Base-by-base conservation (phyloP, 92 coral and sea anemone genomes). In the Zoanthus solanderi region DNA sequence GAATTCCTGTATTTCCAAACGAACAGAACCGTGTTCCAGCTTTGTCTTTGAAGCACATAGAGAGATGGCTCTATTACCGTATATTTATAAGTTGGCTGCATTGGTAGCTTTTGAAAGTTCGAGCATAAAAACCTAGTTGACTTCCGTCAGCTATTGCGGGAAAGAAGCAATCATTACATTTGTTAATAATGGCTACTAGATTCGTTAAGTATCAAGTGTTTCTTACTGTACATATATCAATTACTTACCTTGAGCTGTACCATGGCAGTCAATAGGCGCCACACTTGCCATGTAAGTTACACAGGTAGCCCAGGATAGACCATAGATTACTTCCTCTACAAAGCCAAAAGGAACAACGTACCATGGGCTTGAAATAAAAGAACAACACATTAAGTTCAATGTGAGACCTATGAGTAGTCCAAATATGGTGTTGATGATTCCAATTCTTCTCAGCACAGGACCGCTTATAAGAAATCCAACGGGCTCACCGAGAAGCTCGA, bases 401-500 rank as follows among this genome's bases (percentile, higher is more conserved):
- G 88, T 72, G 72, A 92, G 88, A 80, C 89, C 79, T 71, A 92
- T 84, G 61, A 92, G 92, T 0, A 94, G 77, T 53, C 92, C 87
- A 72, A 97, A 95, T 76, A 94, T 68, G 54, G 96, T 88, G 80
- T 97, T 97, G 45, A 97, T 85, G 52, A 79, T 90, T 29, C 99
- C 99, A 5, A 92, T 72, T 69, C 86, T 79, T 84, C 90, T 91
- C 14, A 94, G 89, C 0, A 97, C 88, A 93, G 86, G 87, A 57
- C 96, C 95, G 80, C 95, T 93, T 42, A 95, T 57, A 75, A 97
- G 89, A 58, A 97, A 92, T 31, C 93, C 98, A 16, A 97, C 47
- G 18, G 98, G 95, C 67, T 92, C 98, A n/a, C 98, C 99, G 73
- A 91, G 87, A 76, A 90, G 92, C 12, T 94, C 94, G 60, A 93